Evolutionary conservation across 2,113 vertebrate genomes (phyloP).

Genomic region (Grammomys dolichurus): DNA sequence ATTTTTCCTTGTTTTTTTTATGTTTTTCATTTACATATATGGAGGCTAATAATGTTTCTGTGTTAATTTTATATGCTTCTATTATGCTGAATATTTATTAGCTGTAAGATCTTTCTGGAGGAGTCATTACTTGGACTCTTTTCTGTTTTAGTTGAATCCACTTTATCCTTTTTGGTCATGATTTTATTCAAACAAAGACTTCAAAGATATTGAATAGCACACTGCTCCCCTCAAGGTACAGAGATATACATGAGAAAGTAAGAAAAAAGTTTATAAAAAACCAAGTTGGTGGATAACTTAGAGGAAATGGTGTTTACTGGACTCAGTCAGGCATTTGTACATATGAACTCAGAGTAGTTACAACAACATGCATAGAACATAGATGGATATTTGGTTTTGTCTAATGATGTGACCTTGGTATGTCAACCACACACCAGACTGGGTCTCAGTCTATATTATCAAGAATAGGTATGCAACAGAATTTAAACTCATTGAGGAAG

Average conservation of each 20-base stretch:
- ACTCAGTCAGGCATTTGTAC: neutral
- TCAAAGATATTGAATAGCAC: no score
- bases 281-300: neutral
- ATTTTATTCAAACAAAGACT: neutral
- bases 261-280: neutral
- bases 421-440: neutral
- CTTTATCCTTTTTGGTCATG: no score
- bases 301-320: neutral
- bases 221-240: neutral
- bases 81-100: neutral
- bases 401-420: neutral
- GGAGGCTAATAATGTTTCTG: neutral
- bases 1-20: neutral
- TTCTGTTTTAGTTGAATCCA: neutral
- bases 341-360: neutral
- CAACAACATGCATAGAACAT: neutral
- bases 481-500: neutral
- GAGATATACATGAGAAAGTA: neutral
- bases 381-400: neutral
- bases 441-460: neutral
- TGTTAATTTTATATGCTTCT: neutral
- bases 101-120: neutral
- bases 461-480: neutral
- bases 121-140: neutral
- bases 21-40: neutral